Percentiles rank a stretch among this genome's conserved stretches.
These are phyloP conservation scores for Cryptoblepharus egeriae DNA, from an alignment of 2,797 vertebrate species.

Conservation along the genomic window DNA sequence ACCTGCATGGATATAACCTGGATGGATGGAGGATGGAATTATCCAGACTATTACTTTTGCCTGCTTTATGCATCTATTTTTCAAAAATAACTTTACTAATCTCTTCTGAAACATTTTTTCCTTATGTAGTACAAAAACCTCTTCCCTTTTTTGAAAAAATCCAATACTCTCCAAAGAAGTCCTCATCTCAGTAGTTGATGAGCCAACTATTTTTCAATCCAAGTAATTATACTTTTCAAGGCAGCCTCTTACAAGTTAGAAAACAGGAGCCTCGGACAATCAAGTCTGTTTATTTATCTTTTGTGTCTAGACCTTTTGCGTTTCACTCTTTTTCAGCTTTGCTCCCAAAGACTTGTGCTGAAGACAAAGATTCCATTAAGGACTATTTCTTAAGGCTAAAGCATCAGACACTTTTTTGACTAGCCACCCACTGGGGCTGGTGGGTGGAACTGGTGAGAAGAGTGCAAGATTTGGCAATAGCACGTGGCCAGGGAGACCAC, in stretches of 20 bases:
- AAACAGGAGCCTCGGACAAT: background rate
- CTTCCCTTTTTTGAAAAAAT: no score
- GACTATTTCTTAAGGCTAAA: background rate
- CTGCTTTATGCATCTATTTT: background rate
- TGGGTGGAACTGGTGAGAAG: background rate
- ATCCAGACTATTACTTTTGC: background rate
- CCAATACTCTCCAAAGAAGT: background rate
- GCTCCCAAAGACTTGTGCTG: background rate
- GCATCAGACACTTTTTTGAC: background rate
- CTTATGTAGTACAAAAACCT: no score
- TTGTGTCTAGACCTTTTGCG: background rate
- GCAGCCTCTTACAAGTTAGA: background rate
- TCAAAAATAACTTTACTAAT: background rate
- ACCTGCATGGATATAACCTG: background rate
- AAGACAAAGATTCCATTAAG: background rate
- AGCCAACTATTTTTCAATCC: background rate
- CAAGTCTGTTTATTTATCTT: background rate
- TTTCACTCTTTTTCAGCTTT: background rate
- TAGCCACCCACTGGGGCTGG: background rate
- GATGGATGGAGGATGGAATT: background rate
- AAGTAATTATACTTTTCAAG: background rate
- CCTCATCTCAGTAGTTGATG: background rate
- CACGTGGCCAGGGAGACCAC: background rate
- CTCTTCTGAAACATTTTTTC: background rate
- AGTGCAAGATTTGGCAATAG: constrained; percentile 6